Conservation (phyloP, 1,140 invertebrate genomes). For the Grapholita molesta region DNA sequence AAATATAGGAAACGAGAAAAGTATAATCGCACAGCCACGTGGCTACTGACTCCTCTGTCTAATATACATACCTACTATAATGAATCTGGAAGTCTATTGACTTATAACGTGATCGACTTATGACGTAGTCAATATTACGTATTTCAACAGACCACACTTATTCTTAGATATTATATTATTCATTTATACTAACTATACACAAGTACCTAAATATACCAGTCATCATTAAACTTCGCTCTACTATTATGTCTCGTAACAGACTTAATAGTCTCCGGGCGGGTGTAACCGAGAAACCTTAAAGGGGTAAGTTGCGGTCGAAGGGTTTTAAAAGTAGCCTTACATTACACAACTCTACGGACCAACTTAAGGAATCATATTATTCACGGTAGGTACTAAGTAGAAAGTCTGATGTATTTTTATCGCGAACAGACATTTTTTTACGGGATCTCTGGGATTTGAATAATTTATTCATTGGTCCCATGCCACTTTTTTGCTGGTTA, state of each 20-base stretch:
- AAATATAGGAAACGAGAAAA: too few species aligned
- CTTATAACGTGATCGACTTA: too few species aligned
- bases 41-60: too few species aligned
- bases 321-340: neutral
- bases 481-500: neutral
- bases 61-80: too few species aligned
- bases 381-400: neutral
- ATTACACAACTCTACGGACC: neutral
- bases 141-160: too few species aligned
- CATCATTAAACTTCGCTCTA: neutral
- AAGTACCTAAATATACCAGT: neutral
- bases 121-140: too few species aligned
- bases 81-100: too few species aligned
- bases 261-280: neutral
- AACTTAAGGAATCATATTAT: neutral
- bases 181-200: too few species aligned
- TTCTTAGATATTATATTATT: too few species aligned
- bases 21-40: too few species aligned
- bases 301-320: neutral
- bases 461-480: constrained; percentile 4
- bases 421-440: neutral
- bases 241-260: neutral
- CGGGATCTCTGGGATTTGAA: neutral
- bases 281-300: constrained; percentile 16
- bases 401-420: neutral